Base-by-base conservation (phyloP, 2,797 vertebrate species). In the Diglossa cyanea region DNA sequence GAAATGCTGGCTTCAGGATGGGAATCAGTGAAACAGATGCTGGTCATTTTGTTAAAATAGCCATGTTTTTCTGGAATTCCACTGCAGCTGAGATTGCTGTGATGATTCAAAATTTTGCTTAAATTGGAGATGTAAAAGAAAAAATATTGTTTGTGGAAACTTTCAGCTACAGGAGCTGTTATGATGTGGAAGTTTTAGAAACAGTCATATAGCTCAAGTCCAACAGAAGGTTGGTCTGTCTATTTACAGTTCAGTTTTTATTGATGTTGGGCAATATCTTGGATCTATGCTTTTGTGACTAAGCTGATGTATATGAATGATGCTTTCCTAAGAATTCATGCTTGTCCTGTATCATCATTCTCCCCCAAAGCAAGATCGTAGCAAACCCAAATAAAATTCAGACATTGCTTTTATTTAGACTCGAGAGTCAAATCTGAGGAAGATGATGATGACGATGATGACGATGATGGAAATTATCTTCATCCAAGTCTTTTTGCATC, bases 401-500 rank as follows among this genome's bases (percentile, higher is more conserved):
- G 24, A 17, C 39, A 5, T 73, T 53, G 19, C 78, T 95, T 95
- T 91, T 76, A 13, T 96, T 94, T 84, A 98, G 98, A 96, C 54
- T 86, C 93, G 0, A 94, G 77, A 40, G 60, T 67, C 17, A 96
- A 87, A 92, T 96, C 97, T 26, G 97, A 97, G 60, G 95, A 95
- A 40, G 91, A 97, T 2, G 96, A 97, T 1, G 98, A 98, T 2
- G 99, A 99, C 0, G 98, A 98, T 0, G 98, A 98, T 0, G 97
- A 99, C 5, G 98, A 98, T 1, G 99, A 99, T 15, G 98, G 99
- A 48, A 98, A 70, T 92, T 99, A 99, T 94, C 98, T 99, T 44
- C 99, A 99, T 93, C 99, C 99, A 1, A 99, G 99, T 95, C 98
- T 99, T 85, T 99, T 99, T 95, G 99, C 99, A 6, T 98, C 99